phyloP scores from a whole-genome alignment of 2,113 vertebrate genomes.

The Buteo buteo region DNA sequence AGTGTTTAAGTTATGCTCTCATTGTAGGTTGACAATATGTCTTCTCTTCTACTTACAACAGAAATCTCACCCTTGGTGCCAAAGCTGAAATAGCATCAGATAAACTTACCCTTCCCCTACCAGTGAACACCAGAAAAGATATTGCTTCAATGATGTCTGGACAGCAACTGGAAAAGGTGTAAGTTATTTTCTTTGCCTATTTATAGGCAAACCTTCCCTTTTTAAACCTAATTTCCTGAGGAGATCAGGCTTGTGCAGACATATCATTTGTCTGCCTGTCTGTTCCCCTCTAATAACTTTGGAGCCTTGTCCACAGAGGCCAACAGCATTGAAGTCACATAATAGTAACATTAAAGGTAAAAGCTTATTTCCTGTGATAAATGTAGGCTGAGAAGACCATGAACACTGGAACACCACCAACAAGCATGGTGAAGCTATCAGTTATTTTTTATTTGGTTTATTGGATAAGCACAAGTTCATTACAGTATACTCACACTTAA shows the following conservation, averaged over 20 bases:
- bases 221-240: neutral
- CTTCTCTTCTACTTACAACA: slow-evolving; percentile 54
- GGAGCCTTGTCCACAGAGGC: neutral
- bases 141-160: slow-evolving; percentile 76
- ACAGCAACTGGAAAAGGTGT: slow-evolving; percentile 73
- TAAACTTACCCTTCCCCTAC: slow-evolving; percentile 76
- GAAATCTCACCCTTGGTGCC: slow-evolving; percentile 86
- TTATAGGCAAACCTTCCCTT: neutral
- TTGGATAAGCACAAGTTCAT: neutral
- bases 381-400: neutral
- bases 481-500: neutral
- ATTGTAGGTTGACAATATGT: neutral
- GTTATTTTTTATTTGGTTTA: neutral
- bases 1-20: neutral
- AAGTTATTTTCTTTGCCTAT: slow-evolving; percentile 67
- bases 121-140: slow-evolving; percentile 26
- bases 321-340: neutral
- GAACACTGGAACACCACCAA: neutral
- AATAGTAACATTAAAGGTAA: neutral
- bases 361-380: neutral
- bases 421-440: neutral
- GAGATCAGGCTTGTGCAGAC: neutral
- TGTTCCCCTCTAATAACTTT: neutral
- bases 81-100: slow-evolving; percentile 88
- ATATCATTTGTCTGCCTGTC: neutral